phyloP scores from a whole-genome alignment of 1,140 invertebrate species.

The Venturia canescens region DNA sequence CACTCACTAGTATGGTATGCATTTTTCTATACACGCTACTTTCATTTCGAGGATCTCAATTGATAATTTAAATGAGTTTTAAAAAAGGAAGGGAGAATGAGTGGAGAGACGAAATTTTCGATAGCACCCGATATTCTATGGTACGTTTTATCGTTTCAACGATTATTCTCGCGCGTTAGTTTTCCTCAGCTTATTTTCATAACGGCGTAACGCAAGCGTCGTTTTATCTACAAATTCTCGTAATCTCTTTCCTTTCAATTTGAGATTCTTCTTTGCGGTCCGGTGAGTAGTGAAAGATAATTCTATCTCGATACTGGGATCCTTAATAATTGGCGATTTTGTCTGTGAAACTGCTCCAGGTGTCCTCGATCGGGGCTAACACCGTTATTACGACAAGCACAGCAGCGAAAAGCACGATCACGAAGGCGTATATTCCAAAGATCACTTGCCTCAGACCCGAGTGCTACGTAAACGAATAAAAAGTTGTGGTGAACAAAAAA shows the following conservation, averaged over 20 bases:
- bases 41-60: too few species aligned
- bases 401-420: constrained; percentile 80
- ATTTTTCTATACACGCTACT: too few species aligned
- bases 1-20: too few species aligned
- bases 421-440: constrained; percentile 84
- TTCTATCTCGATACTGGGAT: background rate
- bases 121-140: constrained; percentile 5
- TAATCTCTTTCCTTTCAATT: background rate
- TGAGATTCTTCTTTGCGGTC: background rate
- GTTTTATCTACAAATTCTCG: background rate
- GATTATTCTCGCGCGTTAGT: background rate
- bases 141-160: background rate
- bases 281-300: background rate
- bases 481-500: too few species aligned
- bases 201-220: background rate
- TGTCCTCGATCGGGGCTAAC: constrained; percentile 84
- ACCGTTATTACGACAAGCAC: constrained; percentile 85
- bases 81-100: background rate
- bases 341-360: constrained; percentile 67
- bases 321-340: constrained; percentile 63
- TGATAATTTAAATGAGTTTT: background rate
- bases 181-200: background rate
- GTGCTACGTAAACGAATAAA: constrained; percentile 78
- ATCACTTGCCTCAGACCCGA: constrained; percentile 84
- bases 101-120: background rate